Base-by-base conservation (phyloP, 1,140 invertebrate species). In the Anastatus disparis region DNA sequence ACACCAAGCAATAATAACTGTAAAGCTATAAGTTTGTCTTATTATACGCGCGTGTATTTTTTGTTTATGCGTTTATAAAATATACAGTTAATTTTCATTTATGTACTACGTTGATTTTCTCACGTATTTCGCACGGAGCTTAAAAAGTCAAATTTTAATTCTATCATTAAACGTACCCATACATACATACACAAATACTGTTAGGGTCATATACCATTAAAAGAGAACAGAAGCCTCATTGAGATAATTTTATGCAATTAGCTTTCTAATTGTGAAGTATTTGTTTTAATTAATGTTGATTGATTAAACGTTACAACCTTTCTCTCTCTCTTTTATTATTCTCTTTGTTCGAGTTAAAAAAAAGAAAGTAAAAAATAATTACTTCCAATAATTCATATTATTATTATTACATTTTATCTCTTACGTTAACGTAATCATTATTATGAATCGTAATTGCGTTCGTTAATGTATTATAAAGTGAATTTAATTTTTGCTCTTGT, bases 221-320 rank as follows among this genome's bases (percentile, higher is more conserved):
- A n/a, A n/a, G n/a, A n/a, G n/a, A n/a, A n/a, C n/a, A n/a, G n/a
- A n/a, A n/a, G n/a, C n/a, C n/a, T n/a, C n/a, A 2, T 52, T 13
- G 29, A 63, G 13, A 42, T 52, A 29, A 58, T 50, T 67, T 48
- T 31, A 7, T 22, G 46, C 59, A 70, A 63, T 63, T 70, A 70
- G 27, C 44, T 29, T n/a, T 4, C 24, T 70, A 55, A 62, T 70
- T 62, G 9, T 24, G 17, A 62, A 55, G 35, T 53, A 62, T 53
- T 70, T 63, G 17, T 63, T 70, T 46, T 63, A 63, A 70, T 70
- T 63, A 70, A 62, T 55, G 35, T 63, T 44, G 58, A 62, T 70
- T 63, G 67, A 70, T 63, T 46, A 44, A 52, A 27, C 26, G 27
- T 31, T 31, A 24, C 27, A 3, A 15, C 22, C 6, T 24, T 50